These are phyloP conservation scores for Ecdyonurus torrentis DNA, from an alignment of 2,888 invertebrate genomes.

Conservation along the genomic window DNA sequence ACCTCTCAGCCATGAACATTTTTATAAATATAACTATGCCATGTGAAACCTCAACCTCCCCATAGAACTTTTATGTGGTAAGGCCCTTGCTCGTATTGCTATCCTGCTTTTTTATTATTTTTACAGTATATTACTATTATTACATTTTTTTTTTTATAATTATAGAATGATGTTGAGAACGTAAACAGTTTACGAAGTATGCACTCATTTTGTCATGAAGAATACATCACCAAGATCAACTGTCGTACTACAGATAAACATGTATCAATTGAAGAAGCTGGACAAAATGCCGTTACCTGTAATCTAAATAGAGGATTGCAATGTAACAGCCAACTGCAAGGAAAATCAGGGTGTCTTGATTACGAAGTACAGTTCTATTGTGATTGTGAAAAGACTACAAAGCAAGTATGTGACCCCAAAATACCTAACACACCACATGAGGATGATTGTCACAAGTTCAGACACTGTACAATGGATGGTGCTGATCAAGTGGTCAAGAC, in stretches of 20 bases:
- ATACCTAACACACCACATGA: conserved; percentile 42
- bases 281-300: conserved; percentile 16
- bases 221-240: conserved; percentile 19
- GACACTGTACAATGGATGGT: conserved; percentile 39
- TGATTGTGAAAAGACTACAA: neutral
- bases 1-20: too few relatives aligned
- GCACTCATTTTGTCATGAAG: conserved; percentile 16
- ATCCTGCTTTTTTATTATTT: too few relatives aligned
- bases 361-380: neutral
- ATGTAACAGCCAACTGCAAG: conserved; percentile 6
- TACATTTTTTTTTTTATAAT: neutral
- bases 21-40: too few relatives aligned
- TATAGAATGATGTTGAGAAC: neutral
- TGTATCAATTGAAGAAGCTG: conserved; percentile 16
- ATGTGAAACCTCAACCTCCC: too few relatives aligned
- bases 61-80: too few relatives aligned
- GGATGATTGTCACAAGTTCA: conserved; percentile 48
- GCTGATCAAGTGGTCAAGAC: conserved; percentile 40
- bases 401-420: conserved; percentile 25
- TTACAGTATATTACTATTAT: too few relatives aligned
- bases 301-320: conserved; percentile 12
- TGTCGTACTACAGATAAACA: conserved; percentile 20
- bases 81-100: too few relatives aligned
- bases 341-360: neutral
- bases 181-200: conserved; percentile 11